Conservation (phyloP, 2,797 vertebrate species). For the Hydrolagus colliei region DNA sequence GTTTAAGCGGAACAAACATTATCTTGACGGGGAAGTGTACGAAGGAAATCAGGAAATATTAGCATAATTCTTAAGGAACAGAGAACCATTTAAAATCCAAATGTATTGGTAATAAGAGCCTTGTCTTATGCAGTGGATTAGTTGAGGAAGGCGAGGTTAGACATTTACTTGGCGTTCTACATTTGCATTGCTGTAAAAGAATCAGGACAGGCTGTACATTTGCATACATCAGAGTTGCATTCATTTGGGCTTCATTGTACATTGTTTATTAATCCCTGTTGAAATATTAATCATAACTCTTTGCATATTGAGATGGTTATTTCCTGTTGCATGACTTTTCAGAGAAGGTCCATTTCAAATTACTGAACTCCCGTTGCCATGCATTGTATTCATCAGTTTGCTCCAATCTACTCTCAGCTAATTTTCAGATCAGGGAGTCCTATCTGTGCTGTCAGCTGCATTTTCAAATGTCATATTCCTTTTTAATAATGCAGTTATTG, state of each 20-base stretch:
- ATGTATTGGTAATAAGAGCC: not conserved
- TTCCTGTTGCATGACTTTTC: not conserved
- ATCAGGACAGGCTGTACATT: not conserved
- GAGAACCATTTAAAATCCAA: not conserved
- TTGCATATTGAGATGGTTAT: not conserved
- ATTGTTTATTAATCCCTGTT: slow-evolving; percentile 15
- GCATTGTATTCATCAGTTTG: not conserved
- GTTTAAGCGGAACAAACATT: not conserved
- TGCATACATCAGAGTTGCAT: not conserved
- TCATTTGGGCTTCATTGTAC: not conserved
- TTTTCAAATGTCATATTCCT: not conserved
- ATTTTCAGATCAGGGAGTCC: not conserved
- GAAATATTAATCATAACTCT: not conserved
- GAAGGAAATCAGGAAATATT: not conserved
- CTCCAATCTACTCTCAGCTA: not conserved
- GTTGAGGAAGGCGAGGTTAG: not conserved
- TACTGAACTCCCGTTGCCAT: not conserved
- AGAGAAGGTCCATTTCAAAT: not conserved
- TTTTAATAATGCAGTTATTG: not conserved
- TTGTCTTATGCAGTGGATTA: not conserved
- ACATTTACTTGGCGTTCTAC: not conserved
- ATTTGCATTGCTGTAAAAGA: no score
- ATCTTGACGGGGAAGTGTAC: not conserved
- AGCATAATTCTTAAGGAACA: not conserved
- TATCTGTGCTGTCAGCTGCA: not conserved